Evolutionary conservation across 2,888 invertebrate species (phyloP).

Genomic region (Metopia argyrocephala): DNA sequence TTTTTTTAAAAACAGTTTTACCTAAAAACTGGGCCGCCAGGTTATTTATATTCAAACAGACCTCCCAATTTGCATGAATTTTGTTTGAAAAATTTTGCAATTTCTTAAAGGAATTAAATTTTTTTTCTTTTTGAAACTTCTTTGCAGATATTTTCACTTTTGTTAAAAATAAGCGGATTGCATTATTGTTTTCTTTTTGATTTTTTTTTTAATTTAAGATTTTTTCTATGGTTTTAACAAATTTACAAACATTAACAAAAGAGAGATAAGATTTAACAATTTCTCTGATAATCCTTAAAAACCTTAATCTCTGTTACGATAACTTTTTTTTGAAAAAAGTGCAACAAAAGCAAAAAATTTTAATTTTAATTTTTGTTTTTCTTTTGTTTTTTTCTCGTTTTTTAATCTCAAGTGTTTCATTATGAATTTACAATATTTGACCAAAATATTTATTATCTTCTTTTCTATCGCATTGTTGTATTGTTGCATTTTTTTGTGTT

Average conservation of each 20-base stretch:
- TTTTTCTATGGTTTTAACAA: slow-evolving; percentile 40
- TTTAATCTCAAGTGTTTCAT: slow-evolving; percentile 59
- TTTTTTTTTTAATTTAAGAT: slow-evolving; percentile 11
- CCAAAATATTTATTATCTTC: background rate
- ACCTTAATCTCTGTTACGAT: background rate
- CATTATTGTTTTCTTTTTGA: slow-evolving; percentile 9
- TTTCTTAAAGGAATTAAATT: background rate
- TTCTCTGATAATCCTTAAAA: slow-evolving; percentile 43
- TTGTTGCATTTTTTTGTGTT: background rate
- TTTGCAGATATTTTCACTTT: too few relatives aligned
- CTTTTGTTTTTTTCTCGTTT: slow-evolving; percentile 10
- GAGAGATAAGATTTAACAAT: background rate
- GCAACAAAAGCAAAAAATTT: slow-evolving; percentile 35
- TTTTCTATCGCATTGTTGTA: background rate
- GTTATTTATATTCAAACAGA: too few relatives aligned
- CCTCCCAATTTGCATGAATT: background rate
- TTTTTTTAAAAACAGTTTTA: too few relatives aligned
- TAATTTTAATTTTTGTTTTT: too few relatives aligned
- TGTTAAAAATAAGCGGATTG: slow-evolving; percentile 40
- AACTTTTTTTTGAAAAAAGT: background rate
- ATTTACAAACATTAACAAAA: slow-evolving; percentile 28
- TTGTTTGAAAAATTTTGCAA: background rate
- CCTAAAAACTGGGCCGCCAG: too few relatives aligned
- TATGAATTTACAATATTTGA: slow-evolving; percentile 36
- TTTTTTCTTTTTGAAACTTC: background rate